These are phyloP conservation scores for Rafetus swinhoei DNA, from an alignment of 2,113 vertebrate species.

Conservation along the genomic window DNA sequence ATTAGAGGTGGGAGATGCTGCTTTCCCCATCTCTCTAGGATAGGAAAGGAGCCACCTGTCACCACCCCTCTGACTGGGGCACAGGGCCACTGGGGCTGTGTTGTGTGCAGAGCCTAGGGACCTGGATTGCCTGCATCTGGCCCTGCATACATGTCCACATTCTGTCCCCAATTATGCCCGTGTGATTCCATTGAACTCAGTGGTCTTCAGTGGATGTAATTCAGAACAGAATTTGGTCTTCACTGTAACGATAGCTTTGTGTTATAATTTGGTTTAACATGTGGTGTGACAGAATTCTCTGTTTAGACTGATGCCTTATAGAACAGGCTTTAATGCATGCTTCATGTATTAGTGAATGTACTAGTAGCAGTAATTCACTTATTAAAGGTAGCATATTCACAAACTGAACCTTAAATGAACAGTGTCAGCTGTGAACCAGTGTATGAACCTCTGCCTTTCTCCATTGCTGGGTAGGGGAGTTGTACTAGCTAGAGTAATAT, in stretches of 20 bases:
- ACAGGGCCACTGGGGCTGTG: neutral
- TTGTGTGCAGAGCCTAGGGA: neutral
- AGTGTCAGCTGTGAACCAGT: neutral
- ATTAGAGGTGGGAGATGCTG: neutral
- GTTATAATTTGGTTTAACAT: conserved; percentile 3
- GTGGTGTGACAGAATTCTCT: neutral
- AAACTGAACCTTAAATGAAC: conserved; percentile 31
- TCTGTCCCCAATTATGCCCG: neutral
- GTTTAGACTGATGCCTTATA: conserved; percentile 32
- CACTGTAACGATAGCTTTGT: neutral
- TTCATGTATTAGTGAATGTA: neutral
- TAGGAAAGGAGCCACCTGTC: neutral
- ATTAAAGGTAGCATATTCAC: conserved; percentile 39
- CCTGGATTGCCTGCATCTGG: neutral
- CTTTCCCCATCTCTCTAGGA: neutral
- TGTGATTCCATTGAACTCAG: neutral
- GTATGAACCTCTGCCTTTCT: neutral
- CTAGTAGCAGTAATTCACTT: neutral
- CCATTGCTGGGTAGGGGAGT: neutral
- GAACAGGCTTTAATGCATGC: conserved; percentile 38
- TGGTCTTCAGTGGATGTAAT: neutral
- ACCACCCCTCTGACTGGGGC: neutral
- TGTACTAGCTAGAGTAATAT: neutral
- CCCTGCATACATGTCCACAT: neutral
- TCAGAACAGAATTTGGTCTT: neutral